Conservation (phyloP, 2,888 invertebrate genomes). For the Subacronicta megacephala region DNA sequence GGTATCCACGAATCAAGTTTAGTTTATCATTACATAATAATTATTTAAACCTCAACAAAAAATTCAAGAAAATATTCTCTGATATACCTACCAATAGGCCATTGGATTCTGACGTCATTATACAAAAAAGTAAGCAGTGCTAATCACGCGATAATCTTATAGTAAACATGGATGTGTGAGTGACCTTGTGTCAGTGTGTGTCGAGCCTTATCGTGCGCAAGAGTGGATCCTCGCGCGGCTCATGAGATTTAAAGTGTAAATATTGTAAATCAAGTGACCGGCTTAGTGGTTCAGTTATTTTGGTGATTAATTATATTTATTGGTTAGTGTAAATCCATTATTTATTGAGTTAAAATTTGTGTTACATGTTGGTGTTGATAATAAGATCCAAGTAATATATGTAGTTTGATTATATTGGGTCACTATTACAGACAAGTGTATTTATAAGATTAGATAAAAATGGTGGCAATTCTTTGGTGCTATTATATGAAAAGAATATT, state of each 20-base stretch:
- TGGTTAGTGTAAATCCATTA: neutral
- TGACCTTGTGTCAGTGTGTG: slow-evolving; percentile 62
- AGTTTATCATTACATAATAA: neutral
- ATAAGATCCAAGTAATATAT: too few species aligned
- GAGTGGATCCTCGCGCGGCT: slow-evolving; percentile 45
- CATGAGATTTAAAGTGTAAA: slow-evolving; percentile 25
- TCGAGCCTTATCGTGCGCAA: slow-evolving; percentile 59
- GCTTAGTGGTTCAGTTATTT: slow-evolving; percentile 12
- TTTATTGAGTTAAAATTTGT: neutral
- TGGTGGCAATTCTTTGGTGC: neutral
- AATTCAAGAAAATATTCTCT: neutral
- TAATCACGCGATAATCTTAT: slow-evolving; percentile 67
- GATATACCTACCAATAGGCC: neutral
- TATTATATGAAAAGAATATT: neutral
- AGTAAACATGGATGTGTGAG: slow-evolving; percentile 61
- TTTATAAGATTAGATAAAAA: neutral
- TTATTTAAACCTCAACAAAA: neutral
- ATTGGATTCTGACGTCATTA: slow-evolving; percentile 52
- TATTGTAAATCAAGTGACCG: slow-evolving; percentile 16
- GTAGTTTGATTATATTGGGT: neutral
- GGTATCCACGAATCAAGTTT: neutral
- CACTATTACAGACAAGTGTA: neutral
- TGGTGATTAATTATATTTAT: slow-evolving; percentile 4
- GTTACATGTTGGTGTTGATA: too few species aligned
- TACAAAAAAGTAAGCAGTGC: slow-evolving; percentile 58